Base-by-base conservation (phyloP, 1,140 invertebrate species). In the Pseudomyrmex flavicornis region DNA sequence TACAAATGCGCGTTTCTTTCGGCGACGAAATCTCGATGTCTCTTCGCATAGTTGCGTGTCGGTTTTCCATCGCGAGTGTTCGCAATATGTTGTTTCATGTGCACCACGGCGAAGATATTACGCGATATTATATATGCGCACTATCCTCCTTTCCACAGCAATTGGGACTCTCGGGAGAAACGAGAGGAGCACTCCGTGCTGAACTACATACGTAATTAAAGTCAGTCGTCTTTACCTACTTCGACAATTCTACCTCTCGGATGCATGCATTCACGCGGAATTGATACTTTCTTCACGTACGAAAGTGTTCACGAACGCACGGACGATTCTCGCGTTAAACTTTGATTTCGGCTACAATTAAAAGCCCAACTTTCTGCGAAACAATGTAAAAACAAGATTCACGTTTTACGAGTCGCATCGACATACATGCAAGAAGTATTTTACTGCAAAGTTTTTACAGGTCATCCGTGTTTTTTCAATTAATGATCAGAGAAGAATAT, bases 81-180 rank as follows among this genome's bases (percentile, higher is more conserved):
- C 54, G 15, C 54, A 1, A 46, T n/a, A 17, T 17, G 17, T 17
- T 17, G 54, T 50, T 22, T 59, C 50, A n/a, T 9, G 48, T n/a
- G 62, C 8, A 10, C 22, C 13, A 20, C 17, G 15, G 20, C n/a
- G 10, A 17, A 35, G 44, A 63, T 74, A 26, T 74, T 65, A 74
- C 10, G 5, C 13, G 59, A 74, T 58, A 83, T 82, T 83, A 75
- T 74, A 82, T 82, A 75, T 74, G 62, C n/a, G 56, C 54, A 44
- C 13, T 83, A 66, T 58, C 50, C 80, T 83, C 80, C 80, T 83
- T 83, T 83, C 50, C 35, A 74, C 59, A 13, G 20, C 61, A 48
- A 73, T 74, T 20, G 35, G 35, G 35, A 46, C 79, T 70, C 52
- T 65, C 44, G 56, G 74, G 65, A 66, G 20, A 4, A 65, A 1